These are phyloP conservation scores for Erebia epiphron DNA, from an alignment of 2,888 invertebrate genomes.

Conservation along the genomic window DNA sequence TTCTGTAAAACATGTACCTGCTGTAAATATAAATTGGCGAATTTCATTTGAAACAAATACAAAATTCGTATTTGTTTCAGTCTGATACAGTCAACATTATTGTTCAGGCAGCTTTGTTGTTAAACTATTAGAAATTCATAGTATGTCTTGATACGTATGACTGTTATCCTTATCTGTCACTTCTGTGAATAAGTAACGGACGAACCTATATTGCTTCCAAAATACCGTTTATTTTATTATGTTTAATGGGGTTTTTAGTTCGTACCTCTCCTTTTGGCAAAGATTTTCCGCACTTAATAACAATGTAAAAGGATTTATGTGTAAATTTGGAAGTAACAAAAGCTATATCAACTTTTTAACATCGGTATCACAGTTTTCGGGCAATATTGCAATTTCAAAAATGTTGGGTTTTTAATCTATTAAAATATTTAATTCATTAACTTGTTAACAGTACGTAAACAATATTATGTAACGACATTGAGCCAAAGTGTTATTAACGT, in stretches of 20 bases:
- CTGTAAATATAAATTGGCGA: constrained; percentile 26
- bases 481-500: constrained; percentile 2
- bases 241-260: constrained; percentile 67
- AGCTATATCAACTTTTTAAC: background rate
- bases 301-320: constrained; percentile 32
- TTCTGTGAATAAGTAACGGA: constrained; percentile 70
- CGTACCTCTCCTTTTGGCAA: constrained; percentile 47
- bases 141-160: constrained; percentile 61
- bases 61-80: background rate
- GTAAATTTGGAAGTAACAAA: constrained; percentile 16
- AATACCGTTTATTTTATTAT: constrained; percentile 73
- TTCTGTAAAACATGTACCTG: constrained; percentile 17
- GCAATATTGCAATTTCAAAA: background rate
- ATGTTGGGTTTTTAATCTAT: background rate
- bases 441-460: background rate
- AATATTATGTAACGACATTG: constrained; percentile 8
- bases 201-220: constrained; percentile 61
- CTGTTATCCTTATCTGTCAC: constrained; percentile 71
- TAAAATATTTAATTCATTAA: too few species aligned
- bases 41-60: background rate
- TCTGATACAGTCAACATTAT: background rate
- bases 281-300: constrained; percentile 43
- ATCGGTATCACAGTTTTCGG: background rate
- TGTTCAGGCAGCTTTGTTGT: constrained; percentile 30
- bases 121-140: constrained; percentile 63